A percentile compares a stretch with the other conserved stretches of the same genome.
These are phyloP conservation scores for Papilio aristodemus DNA, from an alignment of 1,140 invertebrate species.

Conservation along the genomic window DNA sequence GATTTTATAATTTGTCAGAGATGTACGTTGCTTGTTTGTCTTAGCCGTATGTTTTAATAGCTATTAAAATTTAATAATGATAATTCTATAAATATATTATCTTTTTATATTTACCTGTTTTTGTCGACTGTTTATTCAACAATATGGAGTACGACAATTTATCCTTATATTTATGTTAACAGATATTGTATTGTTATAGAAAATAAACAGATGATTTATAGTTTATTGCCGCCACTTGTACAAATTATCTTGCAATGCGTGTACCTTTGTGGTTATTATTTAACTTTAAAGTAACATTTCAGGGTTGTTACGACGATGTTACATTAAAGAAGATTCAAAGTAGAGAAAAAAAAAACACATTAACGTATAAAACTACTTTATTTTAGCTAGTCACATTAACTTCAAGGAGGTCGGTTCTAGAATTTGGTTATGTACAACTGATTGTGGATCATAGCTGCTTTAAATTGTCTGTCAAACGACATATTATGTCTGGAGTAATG, in stretches of 20 bases:
- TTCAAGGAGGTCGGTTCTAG: constrained; percentile 14
- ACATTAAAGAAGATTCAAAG: neutral
- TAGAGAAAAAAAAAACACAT: neutral
- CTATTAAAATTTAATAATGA: neutral
- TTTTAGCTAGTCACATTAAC: neutral
- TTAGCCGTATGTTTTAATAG: neutral
- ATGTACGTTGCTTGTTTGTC: too few relatives aligned
- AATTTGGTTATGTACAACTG: neutral
- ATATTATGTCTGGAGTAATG: too few relatives aligned
- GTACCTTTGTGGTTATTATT: neutral
- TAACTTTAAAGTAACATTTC: neutral
- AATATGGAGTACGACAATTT: neutral
- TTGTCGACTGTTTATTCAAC: neutral
- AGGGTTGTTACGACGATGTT: neutral
- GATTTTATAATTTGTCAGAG: too few relatives aligned
- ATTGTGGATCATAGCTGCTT: too few relatives aligned
- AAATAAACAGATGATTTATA: constrained; percentile 15
- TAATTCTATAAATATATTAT: neutral
- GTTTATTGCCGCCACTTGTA: constrained; percentile 26
- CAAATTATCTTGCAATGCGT: neutral
- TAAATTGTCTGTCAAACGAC: too few relatives aligned
- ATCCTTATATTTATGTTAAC: neutral
- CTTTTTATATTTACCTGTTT: neutral
- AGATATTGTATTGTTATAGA: neutral
- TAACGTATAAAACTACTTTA: neutral